Conservation (phyloP, 2,113 vertebrate genomes). For the Callipepla squamata region DNA sequence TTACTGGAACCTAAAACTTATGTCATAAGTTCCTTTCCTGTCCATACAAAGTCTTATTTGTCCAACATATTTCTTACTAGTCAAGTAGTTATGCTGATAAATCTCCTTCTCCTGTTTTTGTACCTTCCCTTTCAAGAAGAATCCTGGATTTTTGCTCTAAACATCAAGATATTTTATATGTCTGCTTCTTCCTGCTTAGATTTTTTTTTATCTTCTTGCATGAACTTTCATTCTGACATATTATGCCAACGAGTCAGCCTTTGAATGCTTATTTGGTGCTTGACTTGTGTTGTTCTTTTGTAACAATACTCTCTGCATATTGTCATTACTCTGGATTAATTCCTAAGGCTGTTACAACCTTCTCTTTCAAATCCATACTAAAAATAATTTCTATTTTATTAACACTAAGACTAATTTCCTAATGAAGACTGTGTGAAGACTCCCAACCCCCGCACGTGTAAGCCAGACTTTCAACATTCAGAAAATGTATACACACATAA, state of each 20-base stretch:
- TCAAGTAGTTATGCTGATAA: neutral
- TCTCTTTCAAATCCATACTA: neutral
- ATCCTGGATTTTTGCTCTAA: neutral
- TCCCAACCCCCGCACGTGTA: neutral
- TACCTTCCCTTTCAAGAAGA: neutral
- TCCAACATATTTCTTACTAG: neutral
- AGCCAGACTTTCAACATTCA: neutral
- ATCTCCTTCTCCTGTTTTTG: neutral
- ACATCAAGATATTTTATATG: fast-evolving
- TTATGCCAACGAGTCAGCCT: neutral
- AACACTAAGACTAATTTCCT: neutral
- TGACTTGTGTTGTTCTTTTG: neutral
- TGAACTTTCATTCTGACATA: neutral
- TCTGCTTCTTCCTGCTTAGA: neutral
- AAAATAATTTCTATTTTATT: neutral
- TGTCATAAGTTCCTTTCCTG: neutral
- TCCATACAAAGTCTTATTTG: neutral
- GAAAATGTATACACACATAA: neutral
- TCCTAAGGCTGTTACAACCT: neutral
- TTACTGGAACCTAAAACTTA: neutral
- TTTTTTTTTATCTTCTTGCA: neutral
- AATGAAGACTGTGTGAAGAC: neutral
- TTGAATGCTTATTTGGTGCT: neutral
- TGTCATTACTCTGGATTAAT: neutral
- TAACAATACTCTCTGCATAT: neutral